phyloP scores from a whole-genome alignment of 2,113 vertebrate genomes.

The Nyctereutes procyonoides region DNA sequence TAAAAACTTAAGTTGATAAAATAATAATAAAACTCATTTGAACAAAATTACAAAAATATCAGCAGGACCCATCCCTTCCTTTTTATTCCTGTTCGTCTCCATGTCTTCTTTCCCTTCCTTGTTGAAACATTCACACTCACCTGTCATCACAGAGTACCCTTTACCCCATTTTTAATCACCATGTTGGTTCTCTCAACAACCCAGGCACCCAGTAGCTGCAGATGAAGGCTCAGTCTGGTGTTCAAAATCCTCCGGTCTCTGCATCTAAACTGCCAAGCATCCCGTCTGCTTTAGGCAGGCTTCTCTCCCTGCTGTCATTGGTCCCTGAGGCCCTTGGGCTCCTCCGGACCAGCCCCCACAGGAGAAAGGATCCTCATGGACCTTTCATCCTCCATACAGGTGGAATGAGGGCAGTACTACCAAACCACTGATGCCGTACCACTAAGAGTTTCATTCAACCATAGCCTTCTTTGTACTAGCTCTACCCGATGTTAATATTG shows the following conservation, averaged over 20 bases:
- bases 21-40: neutral
- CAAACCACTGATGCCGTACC: too few relatives aligned
- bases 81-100: neutral
- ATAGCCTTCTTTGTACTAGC: neutral
- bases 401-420: neutral
- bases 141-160: neutral
- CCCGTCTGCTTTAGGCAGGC: neutral
- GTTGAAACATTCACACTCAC: neutral
- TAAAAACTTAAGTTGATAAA: neutral
- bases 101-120: neutral
- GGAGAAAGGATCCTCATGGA: neutral
- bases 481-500: neutral
- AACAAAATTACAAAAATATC: neutral
- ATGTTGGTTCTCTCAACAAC: neutral
- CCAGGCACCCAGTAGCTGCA: neutral
- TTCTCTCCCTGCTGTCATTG: neutral
- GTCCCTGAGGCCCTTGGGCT: neutral
- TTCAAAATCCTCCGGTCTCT: neutral
- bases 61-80: neutral
- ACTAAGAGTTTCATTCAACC: neutral
- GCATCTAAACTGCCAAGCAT: neutral
- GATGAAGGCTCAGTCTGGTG: neutral
- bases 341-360: neutral
- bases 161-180: neutral
- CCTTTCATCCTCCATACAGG: neutral